A percentile compares a stretch with the other conserved stretches of the same genome.
Conservation (phyloP, 1,140 invertebrate genomes). For the Odontomachus brunneus region DNA sequence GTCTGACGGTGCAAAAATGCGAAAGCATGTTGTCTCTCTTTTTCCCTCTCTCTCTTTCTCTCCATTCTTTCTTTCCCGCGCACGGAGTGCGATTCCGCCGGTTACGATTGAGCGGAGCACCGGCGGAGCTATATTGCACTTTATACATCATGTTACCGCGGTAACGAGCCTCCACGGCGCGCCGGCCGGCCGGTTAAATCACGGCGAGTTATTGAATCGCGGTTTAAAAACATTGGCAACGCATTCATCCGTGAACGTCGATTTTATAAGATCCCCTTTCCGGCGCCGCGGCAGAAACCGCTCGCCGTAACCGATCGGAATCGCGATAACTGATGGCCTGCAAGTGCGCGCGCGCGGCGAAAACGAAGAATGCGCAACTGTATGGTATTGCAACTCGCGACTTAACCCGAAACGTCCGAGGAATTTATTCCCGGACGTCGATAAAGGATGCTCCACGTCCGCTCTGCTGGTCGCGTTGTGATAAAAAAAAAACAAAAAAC, state of each 20-base stretch:
- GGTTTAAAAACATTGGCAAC: constrained; percentile 33
- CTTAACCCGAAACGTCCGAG: background rate
- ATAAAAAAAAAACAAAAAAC: no score
- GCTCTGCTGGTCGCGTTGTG: background rate
- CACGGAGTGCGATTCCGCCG: background rate
- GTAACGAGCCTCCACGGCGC: constrained; percentile 1
- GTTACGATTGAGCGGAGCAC: background rate
- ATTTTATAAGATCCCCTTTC: constrained; percentile 30
- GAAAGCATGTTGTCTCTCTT: no score
- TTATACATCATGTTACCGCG: constrained; percentile 23
- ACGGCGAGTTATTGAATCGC: constrained; percentile 37
- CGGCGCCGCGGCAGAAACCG: constrained; percentile 10
- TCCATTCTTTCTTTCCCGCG: no score
- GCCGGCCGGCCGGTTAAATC: background rate
- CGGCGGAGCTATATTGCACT: constrained; percentile 19
- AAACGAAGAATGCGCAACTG: background rate
- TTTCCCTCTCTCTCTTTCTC: no score
- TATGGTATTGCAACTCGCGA: background rate
- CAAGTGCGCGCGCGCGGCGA: no score
- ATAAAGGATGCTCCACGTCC: background rate
- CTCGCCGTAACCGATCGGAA: constrained; percentile 2
- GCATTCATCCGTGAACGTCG: constrained; percentile 27
- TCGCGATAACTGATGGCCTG: constrained; percentile 12
- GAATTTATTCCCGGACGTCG: background rate
- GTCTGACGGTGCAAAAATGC: no score